Percentiles rank a stretch among this genome's conserved stretches.
These are phyloP conservation scores for Xiphorhynchus erythropygius DNA, from an alignment of 2,797 vertebrate genomes.

Conservation along the genomic window DNA sequence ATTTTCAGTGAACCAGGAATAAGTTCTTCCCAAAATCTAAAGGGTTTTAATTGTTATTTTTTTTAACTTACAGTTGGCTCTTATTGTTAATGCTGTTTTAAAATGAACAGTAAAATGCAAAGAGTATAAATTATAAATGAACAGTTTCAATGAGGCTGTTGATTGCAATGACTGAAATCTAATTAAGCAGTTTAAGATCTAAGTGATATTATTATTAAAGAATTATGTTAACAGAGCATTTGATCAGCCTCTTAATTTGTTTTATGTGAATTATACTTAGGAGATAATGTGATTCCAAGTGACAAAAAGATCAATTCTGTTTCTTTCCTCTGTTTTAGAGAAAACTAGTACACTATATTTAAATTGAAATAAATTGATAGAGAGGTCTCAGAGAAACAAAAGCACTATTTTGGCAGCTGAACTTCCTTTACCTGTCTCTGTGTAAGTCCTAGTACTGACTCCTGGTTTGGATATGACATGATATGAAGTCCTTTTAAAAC, in stretches of 20 bases:
- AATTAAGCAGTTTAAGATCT: slow-evolving; percentile 73
- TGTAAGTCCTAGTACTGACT: background rate
- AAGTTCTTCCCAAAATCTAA: background rate
- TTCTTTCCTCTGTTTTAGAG: background rate
- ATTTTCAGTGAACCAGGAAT: background rate
- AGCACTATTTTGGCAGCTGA: background rate
- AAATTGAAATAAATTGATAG: slow-evolving; percentile 1
- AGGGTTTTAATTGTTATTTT: background rate
- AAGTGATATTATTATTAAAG: slow-evolving; percentile 70
- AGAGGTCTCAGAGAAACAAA: background rate
- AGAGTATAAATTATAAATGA: slow-evolving; percentile 69
- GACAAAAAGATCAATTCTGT: slow-evolving; percentile 38
- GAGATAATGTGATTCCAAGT: slow-evolving; percentile 14
- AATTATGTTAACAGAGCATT: slow-evolving; percentile 46
- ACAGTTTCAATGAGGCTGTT: slow-evolving; percentile 69
- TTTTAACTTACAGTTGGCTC: background rate
- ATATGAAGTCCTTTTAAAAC: background rate
- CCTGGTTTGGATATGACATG: background rate
- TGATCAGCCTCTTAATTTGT: slow-evolving; percentile 59
- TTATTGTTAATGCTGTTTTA: slow-evolving; percentile 1
- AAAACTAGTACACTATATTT: background rate
- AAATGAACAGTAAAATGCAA: slow-evolving; percentile 57
- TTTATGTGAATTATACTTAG: slow-evolving; percentile 18
- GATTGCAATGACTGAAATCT: slow-evolving; percentile 73
- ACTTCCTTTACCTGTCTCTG: slow-evolving; percentile 4